Percentiles rank a stretch among this genome's conserved stretches.
phyloP scores from a whole-genome alignment of 2,113 vertebrate species.

The Setophaga petechia region DNA sequence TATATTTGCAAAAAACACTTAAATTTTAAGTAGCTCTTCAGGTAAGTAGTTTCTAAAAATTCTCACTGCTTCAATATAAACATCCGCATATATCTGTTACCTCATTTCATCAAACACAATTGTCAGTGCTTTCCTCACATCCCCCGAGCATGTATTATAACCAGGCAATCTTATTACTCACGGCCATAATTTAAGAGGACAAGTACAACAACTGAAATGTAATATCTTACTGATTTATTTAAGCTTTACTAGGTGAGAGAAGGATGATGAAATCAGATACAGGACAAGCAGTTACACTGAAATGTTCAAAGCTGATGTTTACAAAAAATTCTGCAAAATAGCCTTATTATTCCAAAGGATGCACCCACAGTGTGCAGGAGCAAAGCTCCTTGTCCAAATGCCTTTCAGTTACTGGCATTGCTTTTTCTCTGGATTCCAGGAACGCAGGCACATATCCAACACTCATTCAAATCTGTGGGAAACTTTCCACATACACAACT shows the following conservation, averaged over 20 bases:
- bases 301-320: background rate
- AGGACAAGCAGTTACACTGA: background rate
- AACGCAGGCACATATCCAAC: background rate
- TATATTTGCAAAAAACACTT: rapidly evolving
- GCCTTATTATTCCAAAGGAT: background rate
- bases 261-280: background rate
- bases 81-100: background rate
- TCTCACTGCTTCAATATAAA: background rate
- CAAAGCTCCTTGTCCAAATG: background rate
- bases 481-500: background rate
- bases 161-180: background rate
- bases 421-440: background rate
- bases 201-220: background rate
- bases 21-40: background rate
- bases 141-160: rapidly evolving
- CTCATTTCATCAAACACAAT: background rate
- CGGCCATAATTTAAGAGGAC: background rate
- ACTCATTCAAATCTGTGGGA: background rate
- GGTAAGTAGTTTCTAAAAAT: background rate
- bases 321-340: background rate
- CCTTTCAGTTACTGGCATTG: background rate
- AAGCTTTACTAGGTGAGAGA: background rate
- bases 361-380: background rate
- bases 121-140: background rate
- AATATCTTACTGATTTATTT: background rate